A percentile compares a stretch with the other conserved stretches of the same genome.
Conservation (phyloP, 2,888 invertebrate genomes). For the Calliscelio sp. region DNA sequence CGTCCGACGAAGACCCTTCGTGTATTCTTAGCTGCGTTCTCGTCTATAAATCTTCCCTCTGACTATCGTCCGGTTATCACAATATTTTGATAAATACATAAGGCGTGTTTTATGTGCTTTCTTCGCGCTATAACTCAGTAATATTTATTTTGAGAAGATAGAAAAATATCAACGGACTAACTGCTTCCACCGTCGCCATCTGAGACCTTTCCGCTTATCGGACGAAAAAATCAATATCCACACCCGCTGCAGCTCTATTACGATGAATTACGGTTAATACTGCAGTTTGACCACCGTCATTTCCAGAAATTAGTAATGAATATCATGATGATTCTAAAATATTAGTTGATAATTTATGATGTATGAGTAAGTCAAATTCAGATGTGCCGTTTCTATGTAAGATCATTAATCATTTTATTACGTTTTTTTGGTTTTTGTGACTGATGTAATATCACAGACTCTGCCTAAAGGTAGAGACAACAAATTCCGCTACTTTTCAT, state of each 20-base stretch:
- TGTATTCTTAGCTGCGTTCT: constrained; percentile 46
- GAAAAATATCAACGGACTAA: constrained; percentile 81
- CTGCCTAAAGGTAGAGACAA: constrained; percentile 76
- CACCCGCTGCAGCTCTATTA: constrained; percentile 61
- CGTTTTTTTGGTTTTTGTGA: constrained; percentile 22
- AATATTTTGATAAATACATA: constrained; percentile 85
- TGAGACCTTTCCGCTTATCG: constrained; percentile 76
- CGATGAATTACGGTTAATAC: constrained; percentile 36
- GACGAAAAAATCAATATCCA: constrained; percentile 77
- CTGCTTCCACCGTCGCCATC: constrained; percentile 74
- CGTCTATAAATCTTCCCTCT: constrained; percentile 76
- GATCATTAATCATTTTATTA: constrained; percentile 50
- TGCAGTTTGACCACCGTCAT: constrained; percentile 12
- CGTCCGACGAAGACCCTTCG: constrained; percentile 52
- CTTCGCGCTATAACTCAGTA: constrained; percentile 80
- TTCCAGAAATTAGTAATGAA: constrained; percentile 19
- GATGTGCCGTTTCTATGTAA: no score
- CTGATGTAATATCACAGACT: constrained; percentile 32
- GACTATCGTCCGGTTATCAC: constrained; percentile 80
- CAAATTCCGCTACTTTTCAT: constrained; percentile 84
- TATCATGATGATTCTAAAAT: not conserved
- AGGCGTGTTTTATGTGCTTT: constrained; percentile 82
- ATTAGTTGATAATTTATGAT: no score
- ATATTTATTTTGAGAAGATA: constrained; percentile 83
- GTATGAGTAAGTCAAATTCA: no score